Evolutionary conservation across 1,140 invertebrate species (phyloP).

Genomic region (Halictus rubicundus): DNA sequence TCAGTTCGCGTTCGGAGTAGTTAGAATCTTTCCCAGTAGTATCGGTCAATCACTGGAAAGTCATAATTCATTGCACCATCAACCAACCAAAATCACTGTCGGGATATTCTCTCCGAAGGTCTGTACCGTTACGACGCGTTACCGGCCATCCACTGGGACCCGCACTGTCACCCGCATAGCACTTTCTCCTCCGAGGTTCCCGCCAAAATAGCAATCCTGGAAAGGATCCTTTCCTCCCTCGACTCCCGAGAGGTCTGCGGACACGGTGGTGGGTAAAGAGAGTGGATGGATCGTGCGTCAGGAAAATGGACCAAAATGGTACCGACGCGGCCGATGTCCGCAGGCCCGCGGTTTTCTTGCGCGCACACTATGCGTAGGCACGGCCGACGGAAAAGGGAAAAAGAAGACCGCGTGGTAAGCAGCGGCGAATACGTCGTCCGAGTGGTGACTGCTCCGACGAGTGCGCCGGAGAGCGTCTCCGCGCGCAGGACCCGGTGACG

Average conservation of each 20-base stretch:
- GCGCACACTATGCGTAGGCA: not conserved
- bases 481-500: constrained; percentile 64
- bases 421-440: constrained; percentile 69
- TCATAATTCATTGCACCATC: not conserved
- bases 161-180: constrained; percentile 19
- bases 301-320: too few species aligned
- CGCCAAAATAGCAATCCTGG: constrained; percentile 37
- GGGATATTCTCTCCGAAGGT: not conserved
- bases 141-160: constrained; percentile 5
- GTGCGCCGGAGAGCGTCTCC: constrained; percentile 6
- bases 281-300: too few species aligned
- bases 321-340: not conserved
- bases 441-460: constrained; percentile 71
- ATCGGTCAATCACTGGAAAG: too few species aligned
- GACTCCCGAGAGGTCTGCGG: not conserved
- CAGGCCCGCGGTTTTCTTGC: not conserved
- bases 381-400: constrained; percentile 23
- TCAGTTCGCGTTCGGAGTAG: too few species aligned
- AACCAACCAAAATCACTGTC: not conserved
- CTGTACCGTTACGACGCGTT: not conserved
- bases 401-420: constrained; percentile 45
- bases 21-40: too few species aligned
- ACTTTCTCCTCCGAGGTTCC: constrained; percentile 28
- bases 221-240: too few species aligned
- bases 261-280: too few species aligned